Conservation (phyloP, 2,113 vertebrate genomes). For the Psilopsiagon aymara region DNA sequence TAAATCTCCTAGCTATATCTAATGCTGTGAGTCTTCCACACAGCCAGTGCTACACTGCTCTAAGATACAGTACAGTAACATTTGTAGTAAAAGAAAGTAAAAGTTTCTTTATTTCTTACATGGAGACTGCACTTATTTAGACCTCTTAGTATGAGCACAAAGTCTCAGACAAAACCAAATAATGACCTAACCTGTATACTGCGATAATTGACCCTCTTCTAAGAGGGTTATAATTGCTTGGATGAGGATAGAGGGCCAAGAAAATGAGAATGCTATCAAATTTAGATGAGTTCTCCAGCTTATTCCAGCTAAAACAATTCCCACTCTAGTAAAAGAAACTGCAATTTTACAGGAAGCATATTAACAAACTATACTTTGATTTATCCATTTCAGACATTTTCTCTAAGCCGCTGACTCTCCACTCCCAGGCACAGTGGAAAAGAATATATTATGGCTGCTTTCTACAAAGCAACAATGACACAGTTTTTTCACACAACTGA, state of each 20-base stretch:
- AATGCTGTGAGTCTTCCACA: neutral
- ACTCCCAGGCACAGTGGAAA: neutral
- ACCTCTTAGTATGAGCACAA: neutral
- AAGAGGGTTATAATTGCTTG: neutral
- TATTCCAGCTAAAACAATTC: neutral
- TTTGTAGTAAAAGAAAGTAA: neutral
- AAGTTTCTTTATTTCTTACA: neutral
- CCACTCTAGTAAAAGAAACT: neutral
- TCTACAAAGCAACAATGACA: neutral
- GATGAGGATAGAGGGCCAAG: neutral
- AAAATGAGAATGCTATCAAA: neutral
- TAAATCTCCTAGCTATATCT: neutral
- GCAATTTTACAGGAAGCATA: neutral
- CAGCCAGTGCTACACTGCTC: neutral
- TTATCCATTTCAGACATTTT: neutral
- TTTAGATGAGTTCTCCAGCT: neutral
- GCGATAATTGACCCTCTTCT: neutral
- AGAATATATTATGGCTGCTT: neutral
- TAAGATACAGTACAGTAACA: neutral
- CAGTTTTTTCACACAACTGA: neutral
- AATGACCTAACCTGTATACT: neutral
- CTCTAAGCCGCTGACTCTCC: neutral
- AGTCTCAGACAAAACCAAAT: neutral
- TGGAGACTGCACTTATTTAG: neutral
- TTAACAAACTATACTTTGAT: neutral